Evolutionary conservation across 2,888 invertebrate genomes (phyloP), one percentile per base, ranked within the genome.

Genomic region (Globia sparganii): DNA sequence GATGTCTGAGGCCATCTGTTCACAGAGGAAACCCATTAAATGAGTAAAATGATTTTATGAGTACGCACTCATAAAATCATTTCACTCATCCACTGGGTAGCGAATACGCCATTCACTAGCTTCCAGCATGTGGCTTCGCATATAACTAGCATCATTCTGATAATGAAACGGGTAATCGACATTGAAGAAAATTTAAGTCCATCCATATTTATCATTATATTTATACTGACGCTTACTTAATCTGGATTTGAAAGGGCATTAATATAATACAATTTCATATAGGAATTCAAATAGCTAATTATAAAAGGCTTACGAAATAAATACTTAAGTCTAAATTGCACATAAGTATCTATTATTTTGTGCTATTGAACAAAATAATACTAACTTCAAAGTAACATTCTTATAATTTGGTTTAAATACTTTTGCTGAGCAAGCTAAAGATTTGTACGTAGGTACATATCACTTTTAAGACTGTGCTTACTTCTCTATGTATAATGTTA

Each of bases 231-330:
- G 28, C n/a, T n/a, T 59, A 25, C 13, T 40, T 28, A 53, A 0
- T 66, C 9, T 72, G 40, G 0, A 40, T 69, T 72, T 49, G 65
- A 79, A 78, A 79, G 58, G 67, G 71, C 62, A 69, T 78, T 68
- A 34, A 72, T 77, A 78, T 67, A 77, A 71, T 80, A 83, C 70
- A 77, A 43, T 77, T 78, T 64, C 61, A 64, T 68, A 56, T 9
- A 72, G 53, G 4, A 40, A 59, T 59, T 83, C 31, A 61, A 81
- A 77, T 78, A 43, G 15, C n/a, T 72, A 58, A 40, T n/a, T 56
- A 53, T 21, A 40, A 67, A 71, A 56, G 18, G 43, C 56, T 75
- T 72, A 80, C 37, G 13, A 69, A 66, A 68, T 49, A 61, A 67
- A 75, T 56, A 43, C 56, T 71, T 79, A 74, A 13, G 62, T 34